Percentiles rank a stretch among this genome's conserved stretches.
Evolutionary conservation across 2,797 vertebrate species (phyloP).

Genomic region (Neosilurus mollespiculum): DNA sequence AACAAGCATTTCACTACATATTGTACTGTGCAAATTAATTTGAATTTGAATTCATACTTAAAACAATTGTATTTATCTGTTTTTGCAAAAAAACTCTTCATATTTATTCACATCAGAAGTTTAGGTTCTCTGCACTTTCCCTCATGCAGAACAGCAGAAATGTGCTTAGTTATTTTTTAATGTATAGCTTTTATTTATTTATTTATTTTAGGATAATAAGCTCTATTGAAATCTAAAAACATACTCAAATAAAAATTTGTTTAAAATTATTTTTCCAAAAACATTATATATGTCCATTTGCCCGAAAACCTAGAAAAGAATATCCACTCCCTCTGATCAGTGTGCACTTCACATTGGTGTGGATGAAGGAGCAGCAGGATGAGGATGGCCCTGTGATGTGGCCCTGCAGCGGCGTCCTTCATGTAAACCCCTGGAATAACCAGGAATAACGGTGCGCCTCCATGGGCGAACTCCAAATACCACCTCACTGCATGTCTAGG

Average conservation of each 20-base stretch:
- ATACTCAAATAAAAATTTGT: not conserved
- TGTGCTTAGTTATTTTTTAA: not conserved
- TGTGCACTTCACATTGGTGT: too few relatives aligned
- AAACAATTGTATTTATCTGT: too few relatives aligned
- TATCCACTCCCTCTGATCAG: not conserved
- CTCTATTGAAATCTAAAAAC: not conserved
- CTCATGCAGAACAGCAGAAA: not conserved
- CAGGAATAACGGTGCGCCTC: slow-evolving; percentile 47
- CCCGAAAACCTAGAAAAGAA: not conserved
- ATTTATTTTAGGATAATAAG: not conserved
- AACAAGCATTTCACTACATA: too few relatives aligned
- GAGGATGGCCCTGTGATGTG: not conserved
- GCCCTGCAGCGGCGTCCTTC: slow-evolving; percentile 3
- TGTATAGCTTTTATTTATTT: not conserved
- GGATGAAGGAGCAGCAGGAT: not conserved
- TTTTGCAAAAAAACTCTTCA: too few relatives aligned
- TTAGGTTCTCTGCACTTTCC: not conserved
- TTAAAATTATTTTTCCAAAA: not conserved
- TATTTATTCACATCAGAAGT: too few relatives aligned
- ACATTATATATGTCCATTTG: not conserved
- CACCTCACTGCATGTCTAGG: not conserved
- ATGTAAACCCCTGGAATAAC: slow-evolving; percentile 36
- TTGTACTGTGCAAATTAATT: too few relatives aligned
- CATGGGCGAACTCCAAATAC: not conserved
- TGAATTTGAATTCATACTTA: too few relatives aligned